Evolutionary conservation across 2,113 vertebrate genomes (phyloP).

Genomic region (Eulemur macaco): DNA sequence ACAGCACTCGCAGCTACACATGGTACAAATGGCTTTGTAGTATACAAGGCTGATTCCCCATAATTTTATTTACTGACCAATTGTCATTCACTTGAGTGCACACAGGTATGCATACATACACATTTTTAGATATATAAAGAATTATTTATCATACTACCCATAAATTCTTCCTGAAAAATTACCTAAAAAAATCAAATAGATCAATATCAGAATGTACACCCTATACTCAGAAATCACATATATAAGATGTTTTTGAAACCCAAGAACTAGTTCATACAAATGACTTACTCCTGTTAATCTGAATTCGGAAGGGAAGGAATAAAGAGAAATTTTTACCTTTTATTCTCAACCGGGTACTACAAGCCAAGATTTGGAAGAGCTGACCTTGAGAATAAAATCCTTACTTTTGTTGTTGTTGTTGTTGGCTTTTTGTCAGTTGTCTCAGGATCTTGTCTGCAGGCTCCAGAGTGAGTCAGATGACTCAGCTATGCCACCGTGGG

Average conservation of each 20-base stretch:
- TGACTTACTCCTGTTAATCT: neutral
- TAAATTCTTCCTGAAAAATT: neutral
- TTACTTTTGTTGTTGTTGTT: neutral
- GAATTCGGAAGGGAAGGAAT: neutral
- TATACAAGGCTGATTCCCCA: neutral
- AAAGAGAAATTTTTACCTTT: neutral
- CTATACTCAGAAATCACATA: neutral
- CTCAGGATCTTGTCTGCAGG: neutral
- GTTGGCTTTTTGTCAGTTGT: neutral
- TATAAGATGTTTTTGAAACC: neutral
- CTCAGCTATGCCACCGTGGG: neutral
- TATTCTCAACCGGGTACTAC: neutral
- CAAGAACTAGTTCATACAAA: neutral
- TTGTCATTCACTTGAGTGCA: neutral
- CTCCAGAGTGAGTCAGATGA: neutral
- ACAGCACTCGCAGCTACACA: neutral
- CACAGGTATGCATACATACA: neutral
- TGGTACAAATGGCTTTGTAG: neutral
- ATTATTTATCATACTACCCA: neutral
- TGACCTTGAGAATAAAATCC: neutral
- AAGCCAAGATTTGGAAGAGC: neutral
- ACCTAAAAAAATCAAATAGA: neutral
- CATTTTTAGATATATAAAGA: neutral
- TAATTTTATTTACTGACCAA: neutral
- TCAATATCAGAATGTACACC: neutral